phyloP scores from a whole-genome alignment of 2,888 invertebrate species.

The Tenthredo scrophulariae region DNA sequence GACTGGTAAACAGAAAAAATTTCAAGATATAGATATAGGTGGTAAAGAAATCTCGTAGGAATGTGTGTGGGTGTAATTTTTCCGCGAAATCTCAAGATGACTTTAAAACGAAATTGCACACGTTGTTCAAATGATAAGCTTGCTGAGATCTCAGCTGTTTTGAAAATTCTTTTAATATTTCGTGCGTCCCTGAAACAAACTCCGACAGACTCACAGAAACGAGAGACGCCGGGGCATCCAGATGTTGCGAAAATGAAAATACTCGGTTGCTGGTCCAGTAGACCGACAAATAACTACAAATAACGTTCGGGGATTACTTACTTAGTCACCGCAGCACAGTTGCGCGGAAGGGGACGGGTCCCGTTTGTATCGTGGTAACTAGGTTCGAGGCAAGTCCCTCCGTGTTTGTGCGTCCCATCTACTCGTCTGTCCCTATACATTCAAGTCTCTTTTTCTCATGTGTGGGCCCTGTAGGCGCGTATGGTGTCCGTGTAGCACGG shows the following conservation, averaged over 20 bases:
- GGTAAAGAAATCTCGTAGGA: not conserved
- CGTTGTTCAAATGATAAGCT: not conserved
- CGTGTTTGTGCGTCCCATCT: not conserved
- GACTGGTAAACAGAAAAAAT: not conserved
- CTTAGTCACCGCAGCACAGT: constrained; percentile 76
- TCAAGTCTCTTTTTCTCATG: not conserved
- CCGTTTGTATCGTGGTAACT: constrained; percentile 66
- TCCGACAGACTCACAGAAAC: not conserved
- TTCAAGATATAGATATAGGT: not conserved
- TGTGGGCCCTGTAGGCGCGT: constrained; percentile 2
- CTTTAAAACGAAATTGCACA: not conserved
- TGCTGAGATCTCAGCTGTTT: not conserved
- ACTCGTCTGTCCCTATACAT: constrained; percentile 2
- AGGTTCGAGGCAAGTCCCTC: constrained; percentile 61
- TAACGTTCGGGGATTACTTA: constrained; percentile 77
- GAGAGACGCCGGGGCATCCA: constrained; percentile 54
- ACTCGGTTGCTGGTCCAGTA: constrained; percentile 62
- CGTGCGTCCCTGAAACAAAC: not conserved
- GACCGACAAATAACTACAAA: constrained; percentile 77
- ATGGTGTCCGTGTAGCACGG: constrained; percentile 38
- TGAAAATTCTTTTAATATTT: not conserved
- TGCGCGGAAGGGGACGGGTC: constrained; percentile 57
- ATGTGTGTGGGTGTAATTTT: not conserved
- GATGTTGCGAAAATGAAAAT: constrained; percentile 67
- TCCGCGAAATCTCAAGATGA: not conserved